Evolutionary conservation across 1,140 invertebrate genomes (phyloP), one percentile per base, ranked within the genome.

Genomic region (Drosophila biarmipes): DNA sequence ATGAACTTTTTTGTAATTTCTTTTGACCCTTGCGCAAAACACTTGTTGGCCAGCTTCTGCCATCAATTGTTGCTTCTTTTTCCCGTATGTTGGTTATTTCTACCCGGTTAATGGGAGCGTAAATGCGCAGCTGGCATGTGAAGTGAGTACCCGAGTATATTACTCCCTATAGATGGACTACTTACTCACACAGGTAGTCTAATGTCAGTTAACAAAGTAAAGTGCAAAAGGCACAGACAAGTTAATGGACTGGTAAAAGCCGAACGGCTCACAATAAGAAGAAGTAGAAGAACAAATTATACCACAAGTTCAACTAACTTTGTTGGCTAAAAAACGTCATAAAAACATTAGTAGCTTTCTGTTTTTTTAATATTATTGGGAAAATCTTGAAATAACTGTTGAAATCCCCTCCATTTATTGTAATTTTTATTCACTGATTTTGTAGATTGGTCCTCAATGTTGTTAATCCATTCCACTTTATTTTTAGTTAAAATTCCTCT

Each of bases 191-290:
- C 21, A 27, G 35, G 43, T 52, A 53, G 72, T 75, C 82, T 86
- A 78, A 87, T 75, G 82, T 82, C 82, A 78, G 82, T 74, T 54
- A 42, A 21, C 34, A 58, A 87, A 78, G 82, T 78, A 72, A 75
- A 89, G 82, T 89, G 82, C 82, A 86, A 86, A 86, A 89, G 82
- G 64, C 84, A 81, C 43, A 82, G 69, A 81, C 84, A 89, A 86
- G 82, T 86, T 86, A 86, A 86, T 86, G 81, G 81, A 86, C 63
- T 82, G 82, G 46, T 64, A 85, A 66, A 85, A 81, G 64, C 73
- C 78, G 63, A 64, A 57, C 54, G 29, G 40, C 62, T 55, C n/a
- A 53, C 62, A 38, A 46, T 42, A 35, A 34, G 24, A 27, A 45
- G 55, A 64, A 27, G 58, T 57, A 29, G 15, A 17, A 62, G 42